phyloP scores from a whole-genome alignment of 2,113 vertebrate genomes.

The Saccopteryx leptura region DNA sequence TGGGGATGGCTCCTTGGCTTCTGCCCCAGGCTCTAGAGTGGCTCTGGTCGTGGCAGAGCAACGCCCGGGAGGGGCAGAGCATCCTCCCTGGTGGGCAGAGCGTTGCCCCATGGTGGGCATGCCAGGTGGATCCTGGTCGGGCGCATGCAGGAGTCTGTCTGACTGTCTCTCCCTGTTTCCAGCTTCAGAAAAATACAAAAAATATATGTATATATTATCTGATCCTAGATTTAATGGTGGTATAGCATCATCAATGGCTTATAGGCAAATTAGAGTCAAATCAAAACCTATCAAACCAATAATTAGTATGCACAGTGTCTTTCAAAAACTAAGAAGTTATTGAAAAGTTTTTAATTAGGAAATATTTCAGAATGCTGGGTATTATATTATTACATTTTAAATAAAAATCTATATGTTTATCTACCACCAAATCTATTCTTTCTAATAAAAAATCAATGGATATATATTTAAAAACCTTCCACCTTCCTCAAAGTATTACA shows the following conservation, averaged over 20 bases:
- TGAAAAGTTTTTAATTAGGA: background rate
- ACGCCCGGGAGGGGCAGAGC: too few relatives aligned
- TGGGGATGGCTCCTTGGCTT: too few relatives aligned
- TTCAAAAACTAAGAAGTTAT: constrained; percentile 19
- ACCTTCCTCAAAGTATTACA: background rate
- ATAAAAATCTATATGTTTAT: background rate
- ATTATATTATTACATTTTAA: background rate
- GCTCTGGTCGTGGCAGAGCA: too few relatives aligned
- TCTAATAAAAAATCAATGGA: background rate
- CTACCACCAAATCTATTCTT: background rate
- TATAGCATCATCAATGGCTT: background rate
- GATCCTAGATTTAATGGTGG: background rate
- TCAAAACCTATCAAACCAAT: background rate
- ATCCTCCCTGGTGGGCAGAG: too few relatives aligned
- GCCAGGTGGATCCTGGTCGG: too few relatives aligned
- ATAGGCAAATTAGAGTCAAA: constrained; percentile 17
- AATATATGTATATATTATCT: too few relatives aligned
- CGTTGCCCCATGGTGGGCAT: too few relatives aligned
- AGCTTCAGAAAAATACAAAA: too few relatives aligned
- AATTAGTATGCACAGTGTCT: background rate
- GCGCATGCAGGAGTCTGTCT: too few relatives aligned
- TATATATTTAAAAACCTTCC: background rate
- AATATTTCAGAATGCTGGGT: background rate
- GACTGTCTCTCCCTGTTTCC: too few relatives aligned
- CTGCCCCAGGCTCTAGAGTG: too few relatives aligned